Conservation (phyloP, 1,140 invertebrate species). For the Eupristina koningsbergeri region DNA sequence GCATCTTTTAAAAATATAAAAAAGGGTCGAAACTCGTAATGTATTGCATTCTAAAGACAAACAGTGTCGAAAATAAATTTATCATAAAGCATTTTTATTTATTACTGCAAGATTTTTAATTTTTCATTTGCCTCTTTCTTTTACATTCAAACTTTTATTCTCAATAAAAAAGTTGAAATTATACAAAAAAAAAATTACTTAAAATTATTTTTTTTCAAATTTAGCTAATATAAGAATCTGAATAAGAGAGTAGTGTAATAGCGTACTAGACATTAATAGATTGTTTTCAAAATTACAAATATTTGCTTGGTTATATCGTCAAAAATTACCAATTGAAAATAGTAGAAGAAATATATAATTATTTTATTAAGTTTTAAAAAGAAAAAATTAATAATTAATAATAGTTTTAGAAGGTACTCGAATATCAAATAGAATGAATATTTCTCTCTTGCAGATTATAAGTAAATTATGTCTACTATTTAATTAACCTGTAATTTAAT, state of each 20-base stretch:
- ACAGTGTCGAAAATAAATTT: neutral
- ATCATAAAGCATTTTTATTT: neutral
- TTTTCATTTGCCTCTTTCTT: constrained; percentile 2
- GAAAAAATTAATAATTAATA: neutral
- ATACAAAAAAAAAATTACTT: neutral
- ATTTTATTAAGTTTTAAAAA: neutral
- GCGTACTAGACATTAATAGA: too few relatives aligned
- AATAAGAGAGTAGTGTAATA: too few relatives aligned
- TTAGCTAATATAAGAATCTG: neutral
- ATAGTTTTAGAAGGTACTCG: neutral
- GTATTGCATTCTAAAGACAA: neutral
- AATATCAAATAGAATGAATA: neutral
- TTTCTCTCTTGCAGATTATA: neutral
- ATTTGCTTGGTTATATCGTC: too few relatives aligned
- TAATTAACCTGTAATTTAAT: neutral
- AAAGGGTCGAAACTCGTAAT: neutral
- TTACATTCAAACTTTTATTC: constrained; percentile 43
- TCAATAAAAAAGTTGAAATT: constrained; percentile 30
- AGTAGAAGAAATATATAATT: too few relatives aligned
- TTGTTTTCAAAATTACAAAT: too few relatives aligned
- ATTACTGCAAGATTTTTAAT: neutral
- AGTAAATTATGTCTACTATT: neutral
- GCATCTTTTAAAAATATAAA: neutral
- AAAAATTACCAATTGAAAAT: neutral
- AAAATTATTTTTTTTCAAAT: neutral